Conservation (phyloP, 2,888 invertebrate genomes). For the Ormyrus rosae region DNA sequence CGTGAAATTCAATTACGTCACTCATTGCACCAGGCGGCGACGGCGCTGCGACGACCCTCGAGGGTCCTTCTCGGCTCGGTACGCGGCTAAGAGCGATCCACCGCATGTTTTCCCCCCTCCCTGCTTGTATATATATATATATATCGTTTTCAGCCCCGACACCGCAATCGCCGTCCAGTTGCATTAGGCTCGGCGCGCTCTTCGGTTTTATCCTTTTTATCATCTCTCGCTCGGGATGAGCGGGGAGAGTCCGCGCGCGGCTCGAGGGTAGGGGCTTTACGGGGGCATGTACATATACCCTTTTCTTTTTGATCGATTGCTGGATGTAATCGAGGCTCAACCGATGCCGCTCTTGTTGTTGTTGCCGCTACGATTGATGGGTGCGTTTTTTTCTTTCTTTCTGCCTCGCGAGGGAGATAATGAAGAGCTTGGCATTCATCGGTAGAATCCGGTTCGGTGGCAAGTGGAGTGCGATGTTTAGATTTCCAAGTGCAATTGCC, state of each 20-base stretch:
- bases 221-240: neutral
- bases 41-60: neutral
- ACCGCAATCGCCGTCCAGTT: slow-evolving; percentile 69
- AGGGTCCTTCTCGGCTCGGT: slow-evolving; percentile 25
- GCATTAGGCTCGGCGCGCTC: slow-evolving; percentile 60
- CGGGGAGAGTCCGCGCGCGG: neutral
- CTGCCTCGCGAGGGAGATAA: too few relatives aligned
- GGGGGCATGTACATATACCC: slow-evolving; percentile 4
- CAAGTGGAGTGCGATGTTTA: too few relatives aligned
- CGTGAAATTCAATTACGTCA: slow-evolving; percentile 73
- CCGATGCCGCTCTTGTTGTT: slow-evolving; percentile 1
- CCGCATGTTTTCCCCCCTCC: slow-evolving; percentile 63
- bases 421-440: too few relatives aligned
- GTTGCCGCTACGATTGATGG: neutral
- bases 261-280: neutral
- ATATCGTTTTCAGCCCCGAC: slow-evolving; percentile 64
- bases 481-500: too few relatives aligned
- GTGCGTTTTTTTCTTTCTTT: neutral
- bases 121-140: slow-evolving; percentile 19
- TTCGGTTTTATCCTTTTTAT: slow-evolving; percentile 21
- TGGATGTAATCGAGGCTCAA: slow-evolving; percentile 13
- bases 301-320: slow-evolving; percentile 56
- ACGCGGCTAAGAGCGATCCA: slow-evolving; percentile 65
- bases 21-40: slow-evolving; percentile 63
- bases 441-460: too few relatives aligned